Base-by-base conservation (phyloP, 2,888 invertebrate species). In the Shargacucullia verbasci region DNA sequence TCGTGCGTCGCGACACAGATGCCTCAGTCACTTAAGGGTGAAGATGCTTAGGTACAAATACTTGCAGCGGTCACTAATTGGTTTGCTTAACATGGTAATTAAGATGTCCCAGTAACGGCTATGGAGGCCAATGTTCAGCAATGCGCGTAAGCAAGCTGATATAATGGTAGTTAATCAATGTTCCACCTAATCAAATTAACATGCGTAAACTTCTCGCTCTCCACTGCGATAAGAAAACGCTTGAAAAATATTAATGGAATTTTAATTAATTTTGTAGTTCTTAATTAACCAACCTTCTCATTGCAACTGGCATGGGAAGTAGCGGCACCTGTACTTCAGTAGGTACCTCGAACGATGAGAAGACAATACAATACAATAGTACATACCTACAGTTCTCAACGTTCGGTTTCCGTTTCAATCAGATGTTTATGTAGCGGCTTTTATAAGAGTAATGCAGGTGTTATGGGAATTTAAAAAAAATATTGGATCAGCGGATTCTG, bases 341-440 rank as follows among this genome's bases (percentile, higher is more conserved):
- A 20, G 20, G 20, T 49, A 41, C 52, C 53, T 53, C 45, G 53
- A 39, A 43, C 13, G 10, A 27, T 33, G 20, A 5, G 8, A 37
- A n/a, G 9, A 37, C 37, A 52, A 52, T 31, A 49, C 43, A 37
- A 52, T 31, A 43, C 25, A 29, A 35, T 41, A 12, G n/a, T 14
- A 35, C 10, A 5, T 15, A 37, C 35, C n/a, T 10, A 7, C 11
- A 43, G 33, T 70, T 68, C 67, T 44, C 67, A 68, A 52, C 44
- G 10, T 15, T n/a, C 8, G 41, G 71, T 70, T 68, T 68, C 67
- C 66, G 66, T 39, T 65, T 65, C 65, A 44, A 70, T 70, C 64
- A 38, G 59, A 65, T 15, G 70, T 44, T 63, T 52, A 59, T 43
- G 62, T 50, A 37, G 33, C 44, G 58, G 29, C n/a, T 46, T 40